A percentile compares a stretch with the other conserved stretches of the same genome.
Conservation (phyloP, 2,113 vertebrate species). For the Microtus oregoni region DNA sequence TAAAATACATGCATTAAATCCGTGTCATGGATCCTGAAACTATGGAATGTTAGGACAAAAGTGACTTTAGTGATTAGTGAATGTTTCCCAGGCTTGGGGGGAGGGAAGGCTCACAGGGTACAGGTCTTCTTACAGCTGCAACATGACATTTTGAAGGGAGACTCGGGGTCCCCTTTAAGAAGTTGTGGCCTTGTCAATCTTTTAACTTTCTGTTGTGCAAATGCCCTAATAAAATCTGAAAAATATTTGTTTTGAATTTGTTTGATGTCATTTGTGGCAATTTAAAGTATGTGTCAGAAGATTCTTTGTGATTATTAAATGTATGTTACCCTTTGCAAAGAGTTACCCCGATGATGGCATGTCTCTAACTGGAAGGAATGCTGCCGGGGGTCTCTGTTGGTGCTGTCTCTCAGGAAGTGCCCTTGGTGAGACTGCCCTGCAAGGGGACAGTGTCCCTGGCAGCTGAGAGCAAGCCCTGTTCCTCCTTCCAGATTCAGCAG, state of each 20-base stretch:
- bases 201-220: not conserved
- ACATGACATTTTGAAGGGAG: not conserved
- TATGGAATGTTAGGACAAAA: not conserved
- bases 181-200: not conserved
- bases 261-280: not conserved
- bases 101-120: not conserved
- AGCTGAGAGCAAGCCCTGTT: not conserved
- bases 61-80: not conserved
- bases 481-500: not conserved
- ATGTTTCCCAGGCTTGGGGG: not conserved
- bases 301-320: not conserved
- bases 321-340: not conserved
- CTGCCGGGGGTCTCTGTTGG: not conserved
- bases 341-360: too few relatives aligned
- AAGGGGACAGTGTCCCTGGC: not conserved
- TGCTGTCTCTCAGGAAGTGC: not conserved
- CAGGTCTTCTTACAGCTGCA: not conserved
- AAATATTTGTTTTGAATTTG: not conserved
- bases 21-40: not conserved
- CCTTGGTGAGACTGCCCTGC: not conserved
- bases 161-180: not conserved
- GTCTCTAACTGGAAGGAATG: not conserved
- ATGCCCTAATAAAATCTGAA: conserved; percentile 71
- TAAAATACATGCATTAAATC: not conserved
- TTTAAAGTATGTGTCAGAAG: not conserved